Percentiles rank a stretch among this genome's conserved stretches.
These are phyloP conservation scores for Acipenser transmontanus DNA, from an alignment of 2,797 vertebrate species.

Conservation along the genomic window DNA sequence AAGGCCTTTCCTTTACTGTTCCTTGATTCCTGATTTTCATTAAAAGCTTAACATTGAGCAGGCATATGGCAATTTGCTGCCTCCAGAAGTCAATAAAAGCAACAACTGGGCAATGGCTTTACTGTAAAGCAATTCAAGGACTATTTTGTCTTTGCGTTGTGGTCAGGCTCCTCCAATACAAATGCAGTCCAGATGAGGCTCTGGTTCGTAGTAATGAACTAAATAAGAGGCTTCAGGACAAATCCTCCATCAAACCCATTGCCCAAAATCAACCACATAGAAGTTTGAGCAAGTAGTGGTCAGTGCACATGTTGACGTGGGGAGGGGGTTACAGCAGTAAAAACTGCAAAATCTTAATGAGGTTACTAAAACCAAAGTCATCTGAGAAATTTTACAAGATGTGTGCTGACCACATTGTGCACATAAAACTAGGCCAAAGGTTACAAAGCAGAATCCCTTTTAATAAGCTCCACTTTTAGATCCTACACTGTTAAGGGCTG, in stretches of 20 bases:
- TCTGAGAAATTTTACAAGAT: slow-evolving; percentile 21
- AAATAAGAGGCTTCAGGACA: slow-evolving; percentile 40
- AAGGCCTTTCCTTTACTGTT: slow-evolving; percentile 66
- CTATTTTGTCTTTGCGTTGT: slow-evolving; percentile 56
- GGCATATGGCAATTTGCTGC: slow-evolving; percentile 67
- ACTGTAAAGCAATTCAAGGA: slow-evolving; percentile 57
- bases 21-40: slow-evolving; percentile 65
- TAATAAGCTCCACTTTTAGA: neutral
- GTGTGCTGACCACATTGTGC: slow-evolving; percentile 24
- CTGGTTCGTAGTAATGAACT: slow-evolving; percentile 40
- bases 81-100: slow-evolving; percentile 78
- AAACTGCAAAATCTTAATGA: neutral
- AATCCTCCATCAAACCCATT: slow-evolving; percentile 30
- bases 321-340: neutral
- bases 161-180: slow-evolving; percentile 52
- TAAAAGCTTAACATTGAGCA: slow-evolving; percentile 62
- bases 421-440: slow-evolving; percentile 27
- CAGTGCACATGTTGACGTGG: slow-evolving; percentile 4
- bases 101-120: slow-evolving; percentile 55
- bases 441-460: slow-evolving; percentile 4
- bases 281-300: slow-evolving; percentile 26
- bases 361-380: slow-evolving; percentile 7
- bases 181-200: slow-evolving; percentile 51
- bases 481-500: neutral
- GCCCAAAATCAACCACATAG: slow-evolving; percentile 34